A percentile compares a stretch with the other conserved stretches of the same genome.
Conservation (phyloP, 30 jellyfish, hydroid and myxozoan species). For the Cassiopea xamachana region DNA sequence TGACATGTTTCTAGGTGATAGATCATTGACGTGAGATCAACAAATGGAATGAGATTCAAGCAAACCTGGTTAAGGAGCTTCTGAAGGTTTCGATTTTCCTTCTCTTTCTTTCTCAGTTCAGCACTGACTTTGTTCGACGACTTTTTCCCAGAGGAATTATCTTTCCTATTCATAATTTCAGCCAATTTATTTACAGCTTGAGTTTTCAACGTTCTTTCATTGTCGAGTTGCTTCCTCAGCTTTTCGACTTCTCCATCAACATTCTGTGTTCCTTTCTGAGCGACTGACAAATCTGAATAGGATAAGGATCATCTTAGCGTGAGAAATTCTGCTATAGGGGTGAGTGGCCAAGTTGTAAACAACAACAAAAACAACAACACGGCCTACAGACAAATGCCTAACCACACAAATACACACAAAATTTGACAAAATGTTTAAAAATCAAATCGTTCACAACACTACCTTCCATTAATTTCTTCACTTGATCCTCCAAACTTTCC, state of each 20-base stretch:
- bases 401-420: no score
- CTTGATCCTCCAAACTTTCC: slow-evolving; percentile 63
- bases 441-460: not conserved
- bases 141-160: slow-evolving; percentile 58
- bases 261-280: slow-evolving; percentile 67
- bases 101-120: slow-evolving; percentile 87
- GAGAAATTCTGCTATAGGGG: not conserved
- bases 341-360: no score
- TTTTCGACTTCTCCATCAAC: slow-evolving; percentile 70
- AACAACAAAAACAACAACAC: no score
- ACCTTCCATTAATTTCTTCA: slow-evolving; percentile 84
- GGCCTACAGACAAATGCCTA: no score
- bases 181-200: slow-evolving; percentile 93
- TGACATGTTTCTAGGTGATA: no score
- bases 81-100: slow-evolving; percentile 82
- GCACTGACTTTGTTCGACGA: slow-evolving; percentile 83
- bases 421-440: no score
- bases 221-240: slow-evolving; percentile 63
- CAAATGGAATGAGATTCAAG: not conserved
- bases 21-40: no score
- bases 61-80: slow-evolving; percentile 77
- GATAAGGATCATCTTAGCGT: not conserved
- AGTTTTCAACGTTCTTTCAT: slow-evolving; percentile 68
- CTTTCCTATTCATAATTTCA: slow-evolving; percentile 85
- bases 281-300: slow-evolving; percentile 51